phyloP scores from a whole-genome alignment of 2,113 vertebrate species.

The Limnothrissa miodon region DNA sequence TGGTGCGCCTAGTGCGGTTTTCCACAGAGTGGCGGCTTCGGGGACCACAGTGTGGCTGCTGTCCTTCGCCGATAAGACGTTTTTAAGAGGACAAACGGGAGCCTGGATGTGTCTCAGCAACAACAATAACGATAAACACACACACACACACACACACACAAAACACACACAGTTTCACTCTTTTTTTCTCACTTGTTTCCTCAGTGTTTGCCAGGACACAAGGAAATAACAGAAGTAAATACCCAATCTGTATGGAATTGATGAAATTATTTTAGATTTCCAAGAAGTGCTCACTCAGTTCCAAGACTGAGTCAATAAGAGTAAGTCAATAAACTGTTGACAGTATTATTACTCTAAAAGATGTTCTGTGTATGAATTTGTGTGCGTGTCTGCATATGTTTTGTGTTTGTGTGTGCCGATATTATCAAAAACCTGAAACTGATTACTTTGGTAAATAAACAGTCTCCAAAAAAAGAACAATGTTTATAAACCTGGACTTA shows the following conservation, averaged over 20 bases:
- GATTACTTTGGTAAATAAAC: background rate
- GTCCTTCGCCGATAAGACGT: background rate
- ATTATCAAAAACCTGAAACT: background rate
- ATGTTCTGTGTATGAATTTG: too few species aligned
- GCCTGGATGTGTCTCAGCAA: background rate
- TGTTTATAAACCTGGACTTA: background rate
- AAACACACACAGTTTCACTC: background rate
- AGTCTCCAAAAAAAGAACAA: background rate
- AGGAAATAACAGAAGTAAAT: background rate
- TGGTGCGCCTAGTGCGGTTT: background rate
- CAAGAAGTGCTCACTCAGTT: background rate
- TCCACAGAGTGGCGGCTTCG: background rate
- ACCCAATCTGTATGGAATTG: background rate
- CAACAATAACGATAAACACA: background rate
- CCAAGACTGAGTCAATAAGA: background rate
- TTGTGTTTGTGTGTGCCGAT: too few species aligned
- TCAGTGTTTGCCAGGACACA: background rate
- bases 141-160: background rate
- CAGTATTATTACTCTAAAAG: background rate
- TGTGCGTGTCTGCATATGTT: too few species aligned
- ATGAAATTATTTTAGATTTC: background rate
- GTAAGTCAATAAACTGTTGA: too few species aligned
- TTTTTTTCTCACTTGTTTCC: background rate
- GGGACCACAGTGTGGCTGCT: background rate
- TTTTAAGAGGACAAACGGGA: conserved; percentile 1